These are phyloP conservation scores for Apis dorsata DNA, from an alignment of 1,140 invertebrate species.

Conservation along the genomic window DNA sequence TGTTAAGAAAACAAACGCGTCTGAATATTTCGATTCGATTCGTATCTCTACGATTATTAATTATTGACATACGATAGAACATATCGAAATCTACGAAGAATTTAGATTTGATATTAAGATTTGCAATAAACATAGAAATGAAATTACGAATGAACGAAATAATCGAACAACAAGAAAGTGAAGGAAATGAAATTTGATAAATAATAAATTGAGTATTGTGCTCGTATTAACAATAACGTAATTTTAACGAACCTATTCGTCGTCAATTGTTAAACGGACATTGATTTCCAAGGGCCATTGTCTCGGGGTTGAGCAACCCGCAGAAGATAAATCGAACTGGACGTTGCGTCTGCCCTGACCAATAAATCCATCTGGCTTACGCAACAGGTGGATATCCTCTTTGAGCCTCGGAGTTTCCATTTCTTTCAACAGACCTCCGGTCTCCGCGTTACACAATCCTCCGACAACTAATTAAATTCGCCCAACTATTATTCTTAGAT, in stretches of 20 bases:
- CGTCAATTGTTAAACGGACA: conserved; percentile 17
- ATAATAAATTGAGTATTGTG: no score
- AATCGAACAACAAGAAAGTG: no score
- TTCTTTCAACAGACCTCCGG: conserved; percentile 59
- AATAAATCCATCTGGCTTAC: conserved; percentile 51
- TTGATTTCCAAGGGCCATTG: conserved; percentile 55
- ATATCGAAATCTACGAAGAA: no score
- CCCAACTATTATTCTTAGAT: background rate
- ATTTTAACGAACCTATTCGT: background rate
- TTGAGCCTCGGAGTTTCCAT: conserved; percentile 41
- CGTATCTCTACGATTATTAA: no score
- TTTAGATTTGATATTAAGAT: no score
- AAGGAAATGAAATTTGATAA: no score
- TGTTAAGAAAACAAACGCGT: no score
- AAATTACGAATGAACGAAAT: no score
- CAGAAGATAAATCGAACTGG: conserved; percentile 53
- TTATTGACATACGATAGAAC: no score
- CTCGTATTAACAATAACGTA: background rate
- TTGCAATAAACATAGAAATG: no score
- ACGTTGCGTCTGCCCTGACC: conserved; percentile 39
- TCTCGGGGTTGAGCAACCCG: conserved; percentile 47
- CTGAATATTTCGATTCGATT: no score
- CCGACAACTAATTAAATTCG: conserved; percentile 13
- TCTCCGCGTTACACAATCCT: conserved; percentile 5
- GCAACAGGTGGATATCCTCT: conserved; percentile 60